Base-by-base conservation (phyloP, 2,797 vertebrate species). In the Babyrousa celebensis region DNA sequence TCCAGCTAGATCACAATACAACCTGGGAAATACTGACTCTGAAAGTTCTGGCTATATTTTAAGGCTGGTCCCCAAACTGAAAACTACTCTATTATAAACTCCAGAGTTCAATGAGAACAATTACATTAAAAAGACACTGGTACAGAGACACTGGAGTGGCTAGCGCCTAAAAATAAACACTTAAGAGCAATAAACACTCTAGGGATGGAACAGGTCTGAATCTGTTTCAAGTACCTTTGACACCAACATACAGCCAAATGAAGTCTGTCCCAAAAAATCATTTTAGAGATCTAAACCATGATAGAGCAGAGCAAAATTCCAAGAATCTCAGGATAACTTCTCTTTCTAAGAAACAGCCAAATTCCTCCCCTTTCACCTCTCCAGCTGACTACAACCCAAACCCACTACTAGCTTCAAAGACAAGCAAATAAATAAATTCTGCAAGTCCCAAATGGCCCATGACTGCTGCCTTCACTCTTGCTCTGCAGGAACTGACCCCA, bases 361-460 rank as follows among this genome's bases (percentile, higher is more conserved):
- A 65, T 60, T 54, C 29, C 14, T 83, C 91, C n/a, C 78, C 62
- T 72, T 80, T 56, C 1, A 18, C 54, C 32, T 60, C 65, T 67
- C 63, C 6, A 68, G 72, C 29, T n/a, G 40, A 78, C 29, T 65
- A 74, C 74, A 72, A 56, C 10, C 54, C 48, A 82, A 74, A 74
- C 12, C 25, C 67, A 83, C 21, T 48, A 77, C 75, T 36, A 48
- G 60, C 43, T 68, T 89, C 72, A 91, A 54, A 91, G 18, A 83
- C 62, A 82, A 89, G 70, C n/a, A 96, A 84, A 43, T 74, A 29
- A 62, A 60, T 72, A 85, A 18, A 65, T 93, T 71, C 62, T 29
- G 3, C 10, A 89, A 92, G 85, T 25, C 36, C n/a, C n/a, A 56
- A 72, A 17, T 1, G 60, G 23, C 16, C 52, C 60, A 58, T 14